Evolutionary conservation across 2,113 vertebrate genomes (phyloP).

Genomic region (Myanophis thanlyinensis): DNA sequence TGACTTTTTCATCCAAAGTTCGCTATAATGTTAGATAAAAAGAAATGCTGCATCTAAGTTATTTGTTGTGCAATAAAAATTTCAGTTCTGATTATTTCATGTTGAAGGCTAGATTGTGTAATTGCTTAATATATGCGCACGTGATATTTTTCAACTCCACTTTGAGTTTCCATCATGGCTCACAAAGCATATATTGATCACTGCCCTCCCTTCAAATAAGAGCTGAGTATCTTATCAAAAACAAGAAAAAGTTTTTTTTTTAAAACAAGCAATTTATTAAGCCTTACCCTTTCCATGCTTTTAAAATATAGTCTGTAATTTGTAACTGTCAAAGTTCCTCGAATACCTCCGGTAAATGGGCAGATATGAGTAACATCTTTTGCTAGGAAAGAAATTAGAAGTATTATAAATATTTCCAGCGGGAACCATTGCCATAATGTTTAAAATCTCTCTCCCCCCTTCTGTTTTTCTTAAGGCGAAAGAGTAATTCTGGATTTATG

Average conservation of each 20-base stretch:
- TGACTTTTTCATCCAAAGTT: neutral
- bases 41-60: neutral
- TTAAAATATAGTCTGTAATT: conserved; percentile 97
- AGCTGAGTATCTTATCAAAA: neutral
- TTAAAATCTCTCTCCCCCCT: neutral
- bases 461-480: neutral
- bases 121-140: neutral
- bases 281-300: conserved; percentile 89
- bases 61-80: neutral
- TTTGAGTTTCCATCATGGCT: neutral
- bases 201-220: neutral
- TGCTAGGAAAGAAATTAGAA: conserved; percentile 65
- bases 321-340: conserved; percentile 89
- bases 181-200: neutral
- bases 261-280: conserved; percentile 22
- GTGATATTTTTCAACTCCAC: neutral
- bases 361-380: conserved; percentile 97
- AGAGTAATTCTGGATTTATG: neutral
- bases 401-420: neutral
- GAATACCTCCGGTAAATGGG: conserved; percentile 89
- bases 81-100: neutral
- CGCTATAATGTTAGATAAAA: neutral
- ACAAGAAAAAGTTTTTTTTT: neutral
- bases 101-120: neutral
- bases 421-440: neutral